Conservation (phyloP, 2,113 vertebrate species). For the Triplophysa dalaica region DNA sequence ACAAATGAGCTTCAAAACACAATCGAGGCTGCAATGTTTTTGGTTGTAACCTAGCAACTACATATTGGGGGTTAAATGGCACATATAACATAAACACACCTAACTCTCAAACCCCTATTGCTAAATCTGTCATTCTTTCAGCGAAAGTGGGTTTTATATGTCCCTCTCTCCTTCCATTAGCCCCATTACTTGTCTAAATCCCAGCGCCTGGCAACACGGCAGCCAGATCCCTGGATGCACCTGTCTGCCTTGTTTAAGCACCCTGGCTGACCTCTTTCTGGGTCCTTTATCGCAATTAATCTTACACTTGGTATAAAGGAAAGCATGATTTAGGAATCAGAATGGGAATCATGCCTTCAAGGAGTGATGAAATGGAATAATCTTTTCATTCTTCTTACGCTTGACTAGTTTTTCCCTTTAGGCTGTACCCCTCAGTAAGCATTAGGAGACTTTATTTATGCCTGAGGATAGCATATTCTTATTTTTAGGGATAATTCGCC, state of each 20-base stretch:
- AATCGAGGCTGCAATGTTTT: constrained; percentile 34
- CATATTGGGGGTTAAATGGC: constrained; percentile 47
- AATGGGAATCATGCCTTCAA: constrained; percentile 17
- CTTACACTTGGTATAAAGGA: constrained; percentile 27
- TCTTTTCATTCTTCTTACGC: constrained; percentile 15
- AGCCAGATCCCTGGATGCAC: constrained; percentile 10
- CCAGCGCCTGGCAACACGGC: neutral
- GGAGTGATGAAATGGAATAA: constrained; percentile 40
- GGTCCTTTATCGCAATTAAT: constrained; percentile 31
- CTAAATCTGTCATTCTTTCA: neutral
- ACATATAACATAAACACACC: constrained; percentile 37
- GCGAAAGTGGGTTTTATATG: constrained; percentile 17
- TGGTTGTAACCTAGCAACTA: constrained; percentile 55
- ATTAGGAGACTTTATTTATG: constrained; percentile 19
- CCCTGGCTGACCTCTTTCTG: constrained; percentile 1
- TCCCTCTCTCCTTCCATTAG: constrained; percentile 26
- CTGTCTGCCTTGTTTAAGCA: constrained; percentile 11
- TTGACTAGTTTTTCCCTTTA: constrained; percentile 16
- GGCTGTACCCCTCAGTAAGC: constrained; percentile 26
- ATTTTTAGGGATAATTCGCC: no score
- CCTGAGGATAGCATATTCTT: constrained; percentile 33
- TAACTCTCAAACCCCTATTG: constrained; percentile 31
- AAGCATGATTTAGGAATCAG: constrained; percentile 37
- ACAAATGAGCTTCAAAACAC: constrained; percentile 36
- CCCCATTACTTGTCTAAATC: neutral